phyloP scores from a whole-genome alignment of 2,113 vertebrate species.

The Dasyornis broadbenti region DNA sequence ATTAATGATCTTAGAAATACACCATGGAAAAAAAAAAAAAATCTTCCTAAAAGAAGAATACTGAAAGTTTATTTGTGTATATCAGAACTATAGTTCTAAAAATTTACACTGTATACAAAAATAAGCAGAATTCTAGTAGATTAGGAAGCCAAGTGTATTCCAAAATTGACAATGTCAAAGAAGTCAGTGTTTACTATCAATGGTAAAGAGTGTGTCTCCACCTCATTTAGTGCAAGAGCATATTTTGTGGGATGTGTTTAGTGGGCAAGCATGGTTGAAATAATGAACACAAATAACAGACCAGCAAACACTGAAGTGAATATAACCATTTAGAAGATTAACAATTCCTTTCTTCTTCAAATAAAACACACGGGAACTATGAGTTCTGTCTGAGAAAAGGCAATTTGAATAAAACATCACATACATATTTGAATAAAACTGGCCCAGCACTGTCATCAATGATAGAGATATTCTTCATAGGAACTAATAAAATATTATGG shows the following conservation, averaged over 20 bases:
- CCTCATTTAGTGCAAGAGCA: background rate
- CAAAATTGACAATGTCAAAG: background rate
- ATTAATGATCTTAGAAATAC: background rate
- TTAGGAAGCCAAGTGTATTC: background rate
- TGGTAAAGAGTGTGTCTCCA: background rate
- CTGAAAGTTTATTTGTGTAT: background rate
- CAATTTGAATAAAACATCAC: background rate
- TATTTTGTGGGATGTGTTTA: background rate
- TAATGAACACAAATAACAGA: background rate
- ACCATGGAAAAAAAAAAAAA: background rate
- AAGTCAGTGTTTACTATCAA: background rate
- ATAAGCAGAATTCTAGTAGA: background rate
- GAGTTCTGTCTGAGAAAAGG: background rate
- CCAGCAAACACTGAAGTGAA: background rate
- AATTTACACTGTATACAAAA: background rate
- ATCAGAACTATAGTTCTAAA: background rate
- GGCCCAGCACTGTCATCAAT: background rate
- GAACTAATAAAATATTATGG: background rate
- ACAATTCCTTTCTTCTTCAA: background rate
- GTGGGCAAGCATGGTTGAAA: background rate
- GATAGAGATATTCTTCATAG: background rate
- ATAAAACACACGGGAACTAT: background rate
- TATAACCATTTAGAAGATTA: background rate
- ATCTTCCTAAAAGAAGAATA: too few species aligned
- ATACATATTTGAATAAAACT: background rate